These are phyloP conservation scores for Daktulosphaira vitifoliae DNA, from an alignment of 1,140 invertebrate species.

Conservation along the genomic window DNA sequence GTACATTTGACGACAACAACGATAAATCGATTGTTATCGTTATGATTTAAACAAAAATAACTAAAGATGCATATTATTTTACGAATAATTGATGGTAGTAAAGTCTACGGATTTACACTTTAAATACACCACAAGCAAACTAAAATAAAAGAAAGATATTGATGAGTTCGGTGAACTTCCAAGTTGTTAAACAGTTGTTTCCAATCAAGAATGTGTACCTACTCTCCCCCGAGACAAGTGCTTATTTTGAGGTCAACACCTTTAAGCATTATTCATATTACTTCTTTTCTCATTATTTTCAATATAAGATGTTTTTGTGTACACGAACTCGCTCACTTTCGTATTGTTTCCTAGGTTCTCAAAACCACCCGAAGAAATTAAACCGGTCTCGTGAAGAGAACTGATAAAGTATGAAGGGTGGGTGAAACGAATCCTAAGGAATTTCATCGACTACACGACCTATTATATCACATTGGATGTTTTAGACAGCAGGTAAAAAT, in stretches of 20 bases:
- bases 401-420: background rate
- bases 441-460: background rate
- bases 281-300: constrained; percentile 8
- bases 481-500: too few relatives aligned
- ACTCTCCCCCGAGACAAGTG: background rate
- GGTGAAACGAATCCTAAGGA: constrained; percentile 7
- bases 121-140: background rate
- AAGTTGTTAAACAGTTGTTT: background rate
- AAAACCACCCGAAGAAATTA: constrained; percentile 1
- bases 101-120: background rate
- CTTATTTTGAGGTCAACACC: constrained; percentile 14
- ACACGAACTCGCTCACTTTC: background rate
- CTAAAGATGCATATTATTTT: background rate
- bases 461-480: too few relatives aligned
- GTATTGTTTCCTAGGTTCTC: constrained; percentile 4
- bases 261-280: constrained; percentile 1
- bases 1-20: too few relatives aligned
- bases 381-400: constrained; percentile 1
- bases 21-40: too few relatives aligned
- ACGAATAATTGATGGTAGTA: background rate
- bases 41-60: too few relatives aligned
- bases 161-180: constrained; percentile 29
- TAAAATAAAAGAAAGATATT: constrained; percentile 7
- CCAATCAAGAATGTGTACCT: constrained; percentile 3
- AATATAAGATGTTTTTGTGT: background rate